Conservation (phyloP, 2,113 vertebrate species). For the Gallinago jamesoni region DNA sequence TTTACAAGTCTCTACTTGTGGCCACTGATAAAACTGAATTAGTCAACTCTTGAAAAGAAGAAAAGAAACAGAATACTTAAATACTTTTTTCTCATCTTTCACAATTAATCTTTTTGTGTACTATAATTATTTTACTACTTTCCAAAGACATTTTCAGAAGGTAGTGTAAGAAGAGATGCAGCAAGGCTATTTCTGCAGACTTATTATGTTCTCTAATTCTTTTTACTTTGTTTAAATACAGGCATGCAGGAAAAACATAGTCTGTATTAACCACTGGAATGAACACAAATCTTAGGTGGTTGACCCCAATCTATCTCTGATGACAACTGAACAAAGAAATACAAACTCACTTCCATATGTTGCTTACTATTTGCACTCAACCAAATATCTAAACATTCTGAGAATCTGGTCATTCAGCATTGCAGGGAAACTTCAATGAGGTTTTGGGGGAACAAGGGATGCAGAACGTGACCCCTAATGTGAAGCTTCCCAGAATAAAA, state of each 20-base stretch:
- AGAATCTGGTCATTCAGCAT: neutral
- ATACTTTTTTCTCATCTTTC: neutral
- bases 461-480: neutral
- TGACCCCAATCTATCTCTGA: slow-evolving; percentile 43
- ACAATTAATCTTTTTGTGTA: neutral
- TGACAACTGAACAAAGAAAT: slow-evolving; percentile 32
- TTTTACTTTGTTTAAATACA: neutral
- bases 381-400: slow-evolving; percentile 6
- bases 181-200: neutral
- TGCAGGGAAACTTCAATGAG: neutral
- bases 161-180: neutral
- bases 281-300: neutral
- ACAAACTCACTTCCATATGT: slow-evolving; percentile 13
- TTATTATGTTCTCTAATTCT: neutral
- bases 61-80: neutral
- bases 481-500: neutral
- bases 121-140: neutral
- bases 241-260: neutral
- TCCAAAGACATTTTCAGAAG: neutral
- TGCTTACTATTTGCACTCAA: slow-evolving; percentile 1
- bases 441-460: neutral
- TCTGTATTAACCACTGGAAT: neutral
- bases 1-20: neutral
- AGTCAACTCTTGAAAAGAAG: neutral
- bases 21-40: neutral